Evolutionary conservation across 1,140 invertebrate genomes (phyloP).

Genomic region (Caerostris darwini): DNA sequence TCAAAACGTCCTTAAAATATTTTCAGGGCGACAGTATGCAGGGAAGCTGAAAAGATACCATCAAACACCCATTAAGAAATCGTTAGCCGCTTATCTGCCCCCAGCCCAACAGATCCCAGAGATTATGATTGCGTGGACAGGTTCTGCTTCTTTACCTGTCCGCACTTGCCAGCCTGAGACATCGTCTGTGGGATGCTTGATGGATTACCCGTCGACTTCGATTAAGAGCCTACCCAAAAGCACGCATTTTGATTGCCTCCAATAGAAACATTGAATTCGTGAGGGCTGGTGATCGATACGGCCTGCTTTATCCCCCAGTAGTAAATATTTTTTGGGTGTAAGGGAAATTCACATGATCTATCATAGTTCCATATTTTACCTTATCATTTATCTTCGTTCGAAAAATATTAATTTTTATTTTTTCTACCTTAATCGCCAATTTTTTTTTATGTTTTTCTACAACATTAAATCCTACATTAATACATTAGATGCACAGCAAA

Average conservation of each 20-base stretch:
- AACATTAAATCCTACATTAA: too few relatives aligned
- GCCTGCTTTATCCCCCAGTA: neutral
- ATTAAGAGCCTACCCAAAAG: neutral
- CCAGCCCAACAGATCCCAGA: neutral
- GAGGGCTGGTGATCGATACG: neutral
- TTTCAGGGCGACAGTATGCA: neutral
- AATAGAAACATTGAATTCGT: neutral
- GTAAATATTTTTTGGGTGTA: too few relatives aligned
- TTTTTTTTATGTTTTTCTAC: too few relatives aligned
- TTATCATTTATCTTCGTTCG: too few relatives aligned
- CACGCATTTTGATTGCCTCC: neutral
- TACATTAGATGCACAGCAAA: too few relatives aligned
- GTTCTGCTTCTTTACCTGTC: slow-evolving; percentile 47
- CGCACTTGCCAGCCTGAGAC: neutral
- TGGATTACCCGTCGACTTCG: slow-evolving; percentile 54
- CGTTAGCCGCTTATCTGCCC: slow-evolving; percentile 67
- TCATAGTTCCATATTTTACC: too few relatives aligned
- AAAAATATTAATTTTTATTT: too few relatives aligned
- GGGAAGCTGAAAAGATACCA: slow-evolving; percentile 59
- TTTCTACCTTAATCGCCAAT: too few relatives aligned
- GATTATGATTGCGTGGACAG: slow-evolving; percentile 43
- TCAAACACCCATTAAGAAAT: slow-evolving; percentile 75
- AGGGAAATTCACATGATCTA: too few relatives aligned
- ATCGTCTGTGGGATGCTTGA: slow-evolving; percentile 7
- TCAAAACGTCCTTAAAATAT: neutral